Conservation (phyloP, 2,113 vertebrate species). For the Megaceryle torquata region DNA sequence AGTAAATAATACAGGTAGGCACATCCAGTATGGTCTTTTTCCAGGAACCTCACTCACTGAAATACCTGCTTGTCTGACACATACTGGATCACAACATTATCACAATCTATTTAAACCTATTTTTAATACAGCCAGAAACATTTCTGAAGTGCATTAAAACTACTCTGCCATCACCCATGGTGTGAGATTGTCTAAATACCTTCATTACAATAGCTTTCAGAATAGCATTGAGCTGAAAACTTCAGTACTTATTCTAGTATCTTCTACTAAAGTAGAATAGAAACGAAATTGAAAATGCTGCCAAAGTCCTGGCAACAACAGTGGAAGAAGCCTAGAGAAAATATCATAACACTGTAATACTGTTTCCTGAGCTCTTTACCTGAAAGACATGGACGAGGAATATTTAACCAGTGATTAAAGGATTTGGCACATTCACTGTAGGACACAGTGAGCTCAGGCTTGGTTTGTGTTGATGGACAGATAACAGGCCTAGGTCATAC, state of each 20-base stretch:
- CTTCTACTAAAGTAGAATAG: not conserved
- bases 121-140: not conserved
- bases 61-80: not conserved
- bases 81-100: not conserved
- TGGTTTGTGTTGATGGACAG: not conserved
- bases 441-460: not conserved
- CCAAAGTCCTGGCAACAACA: not conserved
- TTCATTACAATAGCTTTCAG: not conserved
- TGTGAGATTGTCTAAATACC: not conserved
- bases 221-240: not conserved
- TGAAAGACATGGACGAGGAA: not conserved
- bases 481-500: not conserved
- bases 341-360: not conserved
- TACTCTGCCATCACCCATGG: not conserved
- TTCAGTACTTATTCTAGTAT: rapidly evolving
- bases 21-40: not conserved
- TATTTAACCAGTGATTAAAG: not conserved
- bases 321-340: not conserved
- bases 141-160: not conserved
- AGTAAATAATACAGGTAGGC: not conserved
- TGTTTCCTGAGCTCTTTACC: not conserved
- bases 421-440: not conserved
- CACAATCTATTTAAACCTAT: not conserved
- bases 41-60: not conserved
- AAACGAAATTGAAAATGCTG: not conserved